Evolutionary conservation across 2,797 vertebrate species (phyloP).

Genomic region (Halcyon badia): DNA sequence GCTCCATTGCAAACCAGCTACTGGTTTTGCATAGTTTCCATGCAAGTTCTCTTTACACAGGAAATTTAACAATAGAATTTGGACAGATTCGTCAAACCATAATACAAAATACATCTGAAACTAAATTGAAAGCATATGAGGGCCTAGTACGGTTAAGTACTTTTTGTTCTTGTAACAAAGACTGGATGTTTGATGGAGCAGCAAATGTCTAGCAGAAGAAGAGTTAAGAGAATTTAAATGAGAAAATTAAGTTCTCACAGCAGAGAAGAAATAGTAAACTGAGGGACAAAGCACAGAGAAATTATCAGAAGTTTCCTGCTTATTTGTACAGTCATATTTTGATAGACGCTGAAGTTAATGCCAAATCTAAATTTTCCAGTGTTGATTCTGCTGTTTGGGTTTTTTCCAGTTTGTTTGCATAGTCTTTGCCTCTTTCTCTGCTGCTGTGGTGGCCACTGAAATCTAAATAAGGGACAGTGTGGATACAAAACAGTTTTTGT

Average conservation of each 20-base stretch:
- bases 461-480: background rate
- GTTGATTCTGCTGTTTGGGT: background rate
- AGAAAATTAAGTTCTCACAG: background rate
- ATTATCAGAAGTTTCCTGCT: background rate
- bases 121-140: background rate
- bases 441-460: background rate
- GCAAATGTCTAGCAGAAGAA: background rate
- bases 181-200: background rate
- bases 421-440: background rate
- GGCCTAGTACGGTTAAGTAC: background rate
- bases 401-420: background rate
- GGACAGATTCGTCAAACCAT: background rate
- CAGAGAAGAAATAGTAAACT: background rate
- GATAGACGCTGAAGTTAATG: background rate
- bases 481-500: background rate
- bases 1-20: background rate
- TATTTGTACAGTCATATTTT: background rate
- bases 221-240: background rate
- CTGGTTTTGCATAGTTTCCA: slow-evolving; percentile 13
- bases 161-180: background rate
- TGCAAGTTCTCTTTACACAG: background rate
- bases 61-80: slow-evolving; percentile 24
- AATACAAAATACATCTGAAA: slow-evolving; percentile 5
- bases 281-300: background rate
- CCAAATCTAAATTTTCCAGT: background rate